Evolutionary conservation across 1,140 invertebrate genomes (phyloP), one percentile per base, ranked within the genome.

Genomic region (Venturia canescens): DNA sequence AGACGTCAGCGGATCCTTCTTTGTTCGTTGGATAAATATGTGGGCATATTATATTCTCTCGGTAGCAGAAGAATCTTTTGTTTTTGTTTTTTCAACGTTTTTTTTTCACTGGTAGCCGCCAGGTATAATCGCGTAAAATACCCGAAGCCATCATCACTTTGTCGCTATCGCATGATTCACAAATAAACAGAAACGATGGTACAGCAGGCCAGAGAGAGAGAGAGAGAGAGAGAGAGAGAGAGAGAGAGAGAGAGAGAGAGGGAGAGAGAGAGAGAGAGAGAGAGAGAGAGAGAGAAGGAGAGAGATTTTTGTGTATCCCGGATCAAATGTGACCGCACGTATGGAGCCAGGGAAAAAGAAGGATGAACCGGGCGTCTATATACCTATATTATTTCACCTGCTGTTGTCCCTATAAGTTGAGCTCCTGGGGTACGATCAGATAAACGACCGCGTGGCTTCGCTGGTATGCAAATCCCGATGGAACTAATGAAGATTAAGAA

Each of bases 401-500:
- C 82, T 84, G 80, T 82, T 82, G 83, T 84, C 76, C 63, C 76
- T 78, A 34, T 18, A 9, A 27, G 66, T 63, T 31, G 57, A 63
- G 75, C 75, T 48, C 72, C 27, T 53, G 72, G 26, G 50, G 21
- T 77, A 74, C 80, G 83, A 84, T 84, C 83, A 84, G 83, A 84
- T 84, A 84, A 84, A 80, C 66, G 69, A 53, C 29, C 63, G 66
- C 48, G 69, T 76, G 67, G 71, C 76, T 38, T 72, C 78, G 71
- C 74, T 76, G 79, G 76, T 84, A 84, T 84, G 83, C 83, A 84
- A 84, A 84, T 84, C 70, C 78, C 27, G 67, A 82, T 75, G 77
- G 69, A 84, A 84, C 82, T 84, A 84, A 84, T 84, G 83, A 84
- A 84, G 83, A 84, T 84, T 84, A 83, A 84, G 83, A 84, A 84